These are phyloP conservation scores for Bombyx mandarina DNA, from an alignment of 1,140 invertebrate genomes.

Conservation along the genomic window DNA sequence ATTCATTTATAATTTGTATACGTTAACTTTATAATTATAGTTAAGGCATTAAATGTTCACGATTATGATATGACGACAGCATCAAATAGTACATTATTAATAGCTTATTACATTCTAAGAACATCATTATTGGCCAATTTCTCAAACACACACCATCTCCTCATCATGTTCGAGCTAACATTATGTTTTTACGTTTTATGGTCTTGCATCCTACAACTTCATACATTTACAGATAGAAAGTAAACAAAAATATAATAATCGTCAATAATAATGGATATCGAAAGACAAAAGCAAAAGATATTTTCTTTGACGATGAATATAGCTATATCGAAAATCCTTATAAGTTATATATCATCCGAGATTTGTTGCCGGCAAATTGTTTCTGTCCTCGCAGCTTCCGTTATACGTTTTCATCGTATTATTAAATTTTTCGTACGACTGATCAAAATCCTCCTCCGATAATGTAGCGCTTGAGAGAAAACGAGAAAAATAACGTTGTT, in stretches of 20 bases:
- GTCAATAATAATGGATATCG: slow-evolving; percentile 8
- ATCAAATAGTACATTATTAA: too few relatives aligned
- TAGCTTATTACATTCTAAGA: too few relatives aligned
- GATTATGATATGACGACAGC: too few relatives aligned
- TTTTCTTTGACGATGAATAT: slow-evolving; percentile 37
- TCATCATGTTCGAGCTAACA: too few relatives aligned
- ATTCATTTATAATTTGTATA: too few relatives aligned
- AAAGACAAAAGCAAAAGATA: slow-evolving; percentile 28
- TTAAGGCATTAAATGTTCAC: too few relatives aligned
- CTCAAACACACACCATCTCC: too few relatives aligned
- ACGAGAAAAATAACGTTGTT: neutral
- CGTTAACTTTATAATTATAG: too few relatives aligned
- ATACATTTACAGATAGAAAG: neutral
- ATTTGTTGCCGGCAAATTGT: slow-evolving; percentile 53
- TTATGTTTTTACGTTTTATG: too few relatives aligned
- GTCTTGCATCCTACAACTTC: too few relatives aligned
- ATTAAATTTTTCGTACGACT: slow-evolving; percentile 41
- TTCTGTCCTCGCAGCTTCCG: slow-evolving; percentile 30
- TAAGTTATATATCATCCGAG: slow-evolving; percentile 35
- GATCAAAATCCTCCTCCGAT: slow-evolving; percentile 23
- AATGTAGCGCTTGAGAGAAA: neutral
- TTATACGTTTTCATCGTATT: slow-evolving; percentile 32
- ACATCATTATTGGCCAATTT: too few relatives aligned
- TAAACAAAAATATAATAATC: neutral
- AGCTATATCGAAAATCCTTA: slow-evolving; percentile 37